These are phyloP conservation scores for Rhynchophorus ferrugineus DNA, from an alignment of 1,140 invertebrate species.

Conservation along the genomic window DNA sequence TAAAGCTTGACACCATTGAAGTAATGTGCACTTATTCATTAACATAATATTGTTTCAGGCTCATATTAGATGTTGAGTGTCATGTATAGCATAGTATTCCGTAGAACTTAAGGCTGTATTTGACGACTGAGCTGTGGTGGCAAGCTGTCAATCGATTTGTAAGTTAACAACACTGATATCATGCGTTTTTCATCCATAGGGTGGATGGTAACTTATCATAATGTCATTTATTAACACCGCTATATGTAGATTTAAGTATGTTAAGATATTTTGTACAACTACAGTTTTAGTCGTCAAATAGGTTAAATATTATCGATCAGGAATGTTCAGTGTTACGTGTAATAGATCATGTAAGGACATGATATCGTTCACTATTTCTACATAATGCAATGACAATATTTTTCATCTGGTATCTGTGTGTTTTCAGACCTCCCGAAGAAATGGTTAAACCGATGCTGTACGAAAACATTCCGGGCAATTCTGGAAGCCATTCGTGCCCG, in stretches of 20 bases:
- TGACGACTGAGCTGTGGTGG: slow-evolving; percentile 25
- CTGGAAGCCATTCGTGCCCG: slow-evolving; percentile 21
- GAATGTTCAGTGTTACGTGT: no score
- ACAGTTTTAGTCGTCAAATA: slow-evolving; percentile 6
- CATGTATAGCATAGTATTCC: slow-evolving; percentile 23
- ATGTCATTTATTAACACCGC: slow-evolving; percentile 16
- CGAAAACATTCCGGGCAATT: slow-evolving; percentile 37
- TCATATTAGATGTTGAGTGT: slow-evolving; percentile 31
- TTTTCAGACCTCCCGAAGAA: slow-evolving; percentile 38
- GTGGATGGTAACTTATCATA: slow-evolving; percentile 8
- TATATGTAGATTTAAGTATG: neutral
- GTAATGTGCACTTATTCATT: no score
- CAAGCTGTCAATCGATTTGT: slow-evolving; percentile 20
- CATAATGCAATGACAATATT: no score
- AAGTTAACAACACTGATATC: slow-evolving; percentile 12
- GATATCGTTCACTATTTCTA: no score
- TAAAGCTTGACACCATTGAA: no score
- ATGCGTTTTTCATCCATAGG: slow-evolving; percentile 2
- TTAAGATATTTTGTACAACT: no score
- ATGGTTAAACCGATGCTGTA: slow-evolving; percentile 37
- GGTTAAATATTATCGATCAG: no score
- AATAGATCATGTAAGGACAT: no score
- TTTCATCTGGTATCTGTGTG: no score
- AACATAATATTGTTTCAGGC: slow-evolving; percentile 28
- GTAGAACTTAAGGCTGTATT: slow-evolving; percentile 8